Evolutionary conservation across 2,797 vertebrate species (phyloP).

Genomic region (Anas georgica): DNA sequence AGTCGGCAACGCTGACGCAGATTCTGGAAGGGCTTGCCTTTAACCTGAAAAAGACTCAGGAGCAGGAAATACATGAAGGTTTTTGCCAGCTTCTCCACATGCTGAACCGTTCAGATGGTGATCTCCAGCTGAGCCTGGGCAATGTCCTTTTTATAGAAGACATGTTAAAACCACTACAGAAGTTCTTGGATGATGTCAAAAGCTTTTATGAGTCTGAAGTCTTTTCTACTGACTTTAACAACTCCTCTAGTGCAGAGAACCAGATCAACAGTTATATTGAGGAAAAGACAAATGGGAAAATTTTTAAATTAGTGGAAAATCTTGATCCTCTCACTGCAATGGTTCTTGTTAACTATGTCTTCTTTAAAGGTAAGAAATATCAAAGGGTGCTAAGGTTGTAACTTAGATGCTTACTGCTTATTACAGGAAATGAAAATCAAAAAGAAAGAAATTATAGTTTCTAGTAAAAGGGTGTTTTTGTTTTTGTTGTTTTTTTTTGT

Average conservation of each 20-base stretch:
- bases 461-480: neutral
- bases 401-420: neutral
- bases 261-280: conserved; percentile 83
- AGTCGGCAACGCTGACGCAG: conserved; percentile 75
- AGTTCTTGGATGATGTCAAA: conserved; percentile 73
- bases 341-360: conserved; percentile 86
- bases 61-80: conserved; percentile 74
- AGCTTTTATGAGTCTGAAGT: conserved; percentile 73
- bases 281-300: conserved; percentile 81
- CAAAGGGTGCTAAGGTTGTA: neutral
- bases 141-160: conserved; percentile 78
- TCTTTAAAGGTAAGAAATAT: conserved; percentile 83
- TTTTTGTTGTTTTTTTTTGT: too few species aligned
- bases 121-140: conserved; percentile 63
- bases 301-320: conserved; percentile 78
- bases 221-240: conserved; percentile 77
- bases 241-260: conserved; percentile 64
- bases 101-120: conserved; percentile 19
- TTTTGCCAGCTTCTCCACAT: conserved; percentile 74
- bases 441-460: neutral
- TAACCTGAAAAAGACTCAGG: conserved; percentile 55
- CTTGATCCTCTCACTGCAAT: conserved; percentile 75
- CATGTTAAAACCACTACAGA: conserved; percentile 58
- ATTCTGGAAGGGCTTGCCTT: conserved; percentile 84
- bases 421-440: neutral